phyloP scores from a whole-genome alignment of 2,888 invertebrate genomes.

The Cantharis flavilabris region DNA sequence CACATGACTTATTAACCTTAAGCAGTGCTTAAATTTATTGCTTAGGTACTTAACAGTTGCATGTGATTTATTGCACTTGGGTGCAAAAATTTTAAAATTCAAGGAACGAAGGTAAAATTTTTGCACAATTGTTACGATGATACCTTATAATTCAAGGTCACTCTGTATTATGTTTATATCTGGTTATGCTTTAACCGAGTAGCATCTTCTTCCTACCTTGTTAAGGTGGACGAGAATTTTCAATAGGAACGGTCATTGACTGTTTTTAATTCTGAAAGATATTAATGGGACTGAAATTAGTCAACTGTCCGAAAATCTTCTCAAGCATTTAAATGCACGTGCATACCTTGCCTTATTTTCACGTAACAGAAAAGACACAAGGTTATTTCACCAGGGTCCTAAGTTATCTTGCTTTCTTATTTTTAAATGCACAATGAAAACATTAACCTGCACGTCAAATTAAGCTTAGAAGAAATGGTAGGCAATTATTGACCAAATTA shows the following conservation, averaged over 20 bases:
- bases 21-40: neutral
- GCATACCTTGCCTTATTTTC: conserved; percentile 19
- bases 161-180: neutral
- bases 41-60: neutral
- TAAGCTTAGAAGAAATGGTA: neutral
- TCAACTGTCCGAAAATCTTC: conserved; percentile 52
- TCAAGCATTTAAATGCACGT: conserved; percentile 49
- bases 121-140: neutral
- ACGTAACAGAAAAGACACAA: neutral
- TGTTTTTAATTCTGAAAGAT: conserved; percentile 49
- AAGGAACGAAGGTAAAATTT: neutral
- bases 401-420: neutral
- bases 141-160: neutral
- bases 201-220: conserved; percentile 5
- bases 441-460: neutral
- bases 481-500: neutral
- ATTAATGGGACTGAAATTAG: conserved; percentile 53
- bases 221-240: conserved; percentile 11
- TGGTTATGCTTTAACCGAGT: neutral
- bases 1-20: neutral
- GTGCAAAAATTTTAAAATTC: neutral
- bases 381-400: neutral
- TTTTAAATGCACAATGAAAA: neutral
- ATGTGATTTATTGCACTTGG: neutral
- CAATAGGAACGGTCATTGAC: conserved; percentile 33